phyloP scores from a whole-genome alignment of 2,797 vertebrate genomes.

The Tragelaphus oryx region DNA sequence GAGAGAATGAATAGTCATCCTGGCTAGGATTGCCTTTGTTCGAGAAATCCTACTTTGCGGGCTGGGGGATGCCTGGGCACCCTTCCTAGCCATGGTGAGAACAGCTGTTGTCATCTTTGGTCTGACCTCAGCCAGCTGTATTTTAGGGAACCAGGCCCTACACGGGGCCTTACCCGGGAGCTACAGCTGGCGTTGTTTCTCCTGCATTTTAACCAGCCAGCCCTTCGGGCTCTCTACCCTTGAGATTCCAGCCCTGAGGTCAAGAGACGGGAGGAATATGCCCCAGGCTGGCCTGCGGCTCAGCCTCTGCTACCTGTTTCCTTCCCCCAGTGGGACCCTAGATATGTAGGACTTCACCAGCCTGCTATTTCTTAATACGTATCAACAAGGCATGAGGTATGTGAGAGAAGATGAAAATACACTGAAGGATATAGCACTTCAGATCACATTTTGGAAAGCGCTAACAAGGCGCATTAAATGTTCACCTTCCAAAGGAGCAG shows the following conservation, averaged over 20 bases:
- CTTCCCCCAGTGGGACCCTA: neutral
- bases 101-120: constrained; percentile 19
- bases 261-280: neutral
- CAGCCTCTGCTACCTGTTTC: neutral
- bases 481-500: constrained; percentile 7
- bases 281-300: neutral
- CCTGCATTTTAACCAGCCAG: neutral
- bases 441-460: constrained; percentile 15
- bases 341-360: neutral
- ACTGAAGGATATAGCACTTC: constrained; percentile 3
- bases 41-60: neutral
- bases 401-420: constrained; percentile 42
- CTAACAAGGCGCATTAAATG: neutral
- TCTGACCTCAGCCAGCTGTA: constrained; percentile 14
- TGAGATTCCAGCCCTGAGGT: neutral
- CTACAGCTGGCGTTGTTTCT: neutral
- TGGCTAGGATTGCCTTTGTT: neutral
- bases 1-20: neutral
- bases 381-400: constrained; percentile 12
- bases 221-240: neutral
- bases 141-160: neutral
- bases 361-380: neutral
- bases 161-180: neutral
- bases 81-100: neutral
- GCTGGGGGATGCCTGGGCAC: neutral